These are phyloP conservation scores for Chironomus tepperi DNA, from an alignment of 1,140 invertebrate species.

Conservation along the genomic window DNA sequence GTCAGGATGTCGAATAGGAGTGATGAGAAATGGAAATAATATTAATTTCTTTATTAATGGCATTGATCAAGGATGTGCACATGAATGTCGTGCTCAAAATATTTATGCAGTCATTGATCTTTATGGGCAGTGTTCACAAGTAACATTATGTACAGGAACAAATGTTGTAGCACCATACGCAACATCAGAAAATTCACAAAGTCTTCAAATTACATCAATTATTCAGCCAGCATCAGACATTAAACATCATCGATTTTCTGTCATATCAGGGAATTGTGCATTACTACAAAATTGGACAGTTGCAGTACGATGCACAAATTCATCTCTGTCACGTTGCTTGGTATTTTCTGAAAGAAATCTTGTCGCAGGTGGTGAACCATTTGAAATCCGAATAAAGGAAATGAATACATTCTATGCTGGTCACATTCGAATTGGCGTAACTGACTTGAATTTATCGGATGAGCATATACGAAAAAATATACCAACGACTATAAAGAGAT, in stretches of 20 bases:
- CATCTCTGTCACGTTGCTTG: slow-evolving; percentile 35
- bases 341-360: slow-evolving; percentile 38
- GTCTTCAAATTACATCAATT: slow-evolving; percentile 38
- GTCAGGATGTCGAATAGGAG: slow-evolving; percentile 68
- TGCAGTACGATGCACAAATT: slow-evolving; percentile 33
- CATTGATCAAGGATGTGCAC: slow-evolving; percentile 80
- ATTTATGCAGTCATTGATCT: slow-evolving; percentile 92
- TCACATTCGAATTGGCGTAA: slow-evolving; percentile 37
- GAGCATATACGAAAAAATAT: slow-evolving; percentile 38
- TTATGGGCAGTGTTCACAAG: slow-evolving; percentile 90
- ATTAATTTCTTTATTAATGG: slow-evolving; percentile 88
- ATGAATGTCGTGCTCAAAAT: slow-evolving; percentile 67
- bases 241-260: slow-evolving; percentile 38
- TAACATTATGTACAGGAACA: slow-evolving; percentile 45
- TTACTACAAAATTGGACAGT: slow-evolving; percentile 39
- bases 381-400: slow-evolving; percentile 37
- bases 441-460: slow-evolving; percentile 37
- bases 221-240: slow-evolving; percentile 36
- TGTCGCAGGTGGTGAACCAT: slow-evolving; percentile 35
- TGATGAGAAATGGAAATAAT: slow-evolving; percentile 79
- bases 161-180: slow-evolving; percentile 39
- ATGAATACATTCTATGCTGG: slow-evolving; percentile 38
- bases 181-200: slow-evolving; percentile 40
- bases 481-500: slow-evolving; percentile 35
- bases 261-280: slow-evolving; percentile 36